A percentile compares a stretch with the other conserved stretches of the same genome.
phyloP scores from a whole-genome alignment of 2,113 vertebrate genomes.

The Hemibagrus wyckioides region DNA sequence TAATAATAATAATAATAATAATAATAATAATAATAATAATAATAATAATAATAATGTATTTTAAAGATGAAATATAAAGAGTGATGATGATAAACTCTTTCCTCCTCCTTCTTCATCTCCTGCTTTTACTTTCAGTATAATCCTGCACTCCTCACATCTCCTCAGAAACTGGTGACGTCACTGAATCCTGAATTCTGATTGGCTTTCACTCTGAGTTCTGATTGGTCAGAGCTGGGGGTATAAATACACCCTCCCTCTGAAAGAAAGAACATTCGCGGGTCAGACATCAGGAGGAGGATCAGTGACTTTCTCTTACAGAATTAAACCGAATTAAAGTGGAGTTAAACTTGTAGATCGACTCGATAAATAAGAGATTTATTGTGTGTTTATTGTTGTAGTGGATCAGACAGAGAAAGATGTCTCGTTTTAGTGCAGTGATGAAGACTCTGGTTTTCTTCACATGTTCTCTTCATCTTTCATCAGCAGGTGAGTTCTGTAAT shows the following conservation, averaged over 20 bases:
- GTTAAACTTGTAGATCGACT: too few relatives aligned
- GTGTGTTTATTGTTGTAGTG: too few relatives aligned
- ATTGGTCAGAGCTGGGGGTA: neutral
- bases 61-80: neutral
- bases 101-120: neutral
- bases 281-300: neutral
- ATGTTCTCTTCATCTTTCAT: neutral
- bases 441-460: neutral
- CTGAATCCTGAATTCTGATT: slow-evolving; percentile 1
- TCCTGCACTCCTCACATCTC: neutral
- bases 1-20: neutral
- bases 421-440: neutral
- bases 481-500: neutral
- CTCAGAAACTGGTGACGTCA: neutral
- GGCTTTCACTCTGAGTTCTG: neutral
- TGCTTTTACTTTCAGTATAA: neutral
- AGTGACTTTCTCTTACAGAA: too few relatives aligned
- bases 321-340: too few relatives aligned
- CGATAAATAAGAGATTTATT: too few relatives aligned
- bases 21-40: neutral
- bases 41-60: neutral
- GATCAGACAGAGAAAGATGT: neutral
- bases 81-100: neutral
- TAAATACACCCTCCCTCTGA: neutral
- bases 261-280: neutral